Conservation (phyloP, 2,888 invertebrate genomes). For the Acrobasis consociella region DNA sequence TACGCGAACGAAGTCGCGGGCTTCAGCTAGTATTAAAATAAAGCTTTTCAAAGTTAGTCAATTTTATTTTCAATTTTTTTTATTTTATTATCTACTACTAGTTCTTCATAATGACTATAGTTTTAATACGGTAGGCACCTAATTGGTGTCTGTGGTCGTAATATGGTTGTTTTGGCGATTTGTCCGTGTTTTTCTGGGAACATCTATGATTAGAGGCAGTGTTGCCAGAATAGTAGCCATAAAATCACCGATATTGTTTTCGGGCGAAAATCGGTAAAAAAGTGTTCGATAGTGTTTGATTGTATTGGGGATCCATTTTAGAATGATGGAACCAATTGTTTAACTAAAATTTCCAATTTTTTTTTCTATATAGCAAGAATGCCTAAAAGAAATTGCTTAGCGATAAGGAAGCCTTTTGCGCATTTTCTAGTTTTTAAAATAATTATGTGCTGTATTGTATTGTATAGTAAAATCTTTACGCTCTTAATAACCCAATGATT, state of each 20-base stretch:
- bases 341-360: background rate
- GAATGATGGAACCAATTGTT: slow-evolving; percentile 1
- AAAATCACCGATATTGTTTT: slow-evolving; percentile 49
- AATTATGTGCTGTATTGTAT: too few species aligned
- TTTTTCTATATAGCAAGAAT: too few species aligned
- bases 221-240: slow-evolving; percentile 45
- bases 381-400: too few species aligned
- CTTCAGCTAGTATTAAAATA: too few species aligned
- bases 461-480: too few species aligned
- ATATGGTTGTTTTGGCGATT: slow-evolving; percentile 17
- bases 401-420: too few species aligned
- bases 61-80: background rate
- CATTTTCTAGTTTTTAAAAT: too few species aligned
- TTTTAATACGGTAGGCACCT: slow-evolving; percentile 22
- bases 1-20: too few species aligned
- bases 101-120: slow-evolving; percentile 5
- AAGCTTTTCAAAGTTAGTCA: too few species aligned
- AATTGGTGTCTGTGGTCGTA: slow-evolving; percentile 22
- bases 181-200: slow-evolving; percentile 39
- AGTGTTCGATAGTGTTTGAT: slow-evolving; percentile 50
- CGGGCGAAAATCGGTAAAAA: slow-evolving; percentile 44
- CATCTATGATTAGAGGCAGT: slow-evolving; percentile 45
- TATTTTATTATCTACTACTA: background rate
- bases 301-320: slow-evolving; percentile 53
- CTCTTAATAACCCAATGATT: too few species aligned